phyloP scores from a whole-genome alignment of 2,797 vertebrate genomes.

The Notolabrus celidotus region DNA sequence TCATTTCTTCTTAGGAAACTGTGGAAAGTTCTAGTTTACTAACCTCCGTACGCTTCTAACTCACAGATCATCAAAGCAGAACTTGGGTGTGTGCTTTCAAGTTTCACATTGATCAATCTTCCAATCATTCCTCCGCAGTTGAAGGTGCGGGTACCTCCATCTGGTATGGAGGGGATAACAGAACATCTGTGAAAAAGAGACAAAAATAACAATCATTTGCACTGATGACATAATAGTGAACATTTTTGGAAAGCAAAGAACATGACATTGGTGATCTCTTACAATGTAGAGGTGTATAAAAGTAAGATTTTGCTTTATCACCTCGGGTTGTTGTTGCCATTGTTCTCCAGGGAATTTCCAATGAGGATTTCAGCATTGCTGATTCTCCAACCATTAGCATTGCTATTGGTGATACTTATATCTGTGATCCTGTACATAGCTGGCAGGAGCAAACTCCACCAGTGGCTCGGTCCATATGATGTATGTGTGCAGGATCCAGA shows the following conservation, averaged over 20 bases:
- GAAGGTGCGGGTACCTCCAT: rapidly evolving
- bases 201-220: no score
- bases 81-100: rapidly evolving
- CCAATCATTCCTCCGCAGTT: conserved; percentile 9
- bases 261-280: no score
- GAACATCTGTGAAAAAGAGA: background rate
- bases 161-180: background rate
- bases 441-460: background rate
- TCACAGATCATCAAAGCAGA: background rate
- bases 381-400: background rate
- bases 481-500: background rate
- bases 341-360: background rate
- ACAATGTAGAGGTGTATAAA: background rate
- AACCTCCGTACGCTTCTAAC: conserved; percentile 3
- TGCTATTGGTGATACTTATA: background rate
- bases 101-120: background rate
- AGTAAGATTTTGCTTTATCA: background rate
- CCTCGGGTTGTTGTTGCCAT: background rate
- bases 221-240: background rate
- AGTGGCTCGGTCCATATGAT: background rate
- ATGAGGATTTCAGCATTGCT: background rate
- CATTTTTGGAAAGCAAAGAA: no score
- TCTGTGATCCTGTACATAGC: background rate
- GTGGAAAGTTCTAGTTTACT: background rate
- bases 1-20: no score